phyloP scores from a whole-genome alignment of 1,140 invertebrate genomes.

The Spodoptera frugiperda region DNA sequence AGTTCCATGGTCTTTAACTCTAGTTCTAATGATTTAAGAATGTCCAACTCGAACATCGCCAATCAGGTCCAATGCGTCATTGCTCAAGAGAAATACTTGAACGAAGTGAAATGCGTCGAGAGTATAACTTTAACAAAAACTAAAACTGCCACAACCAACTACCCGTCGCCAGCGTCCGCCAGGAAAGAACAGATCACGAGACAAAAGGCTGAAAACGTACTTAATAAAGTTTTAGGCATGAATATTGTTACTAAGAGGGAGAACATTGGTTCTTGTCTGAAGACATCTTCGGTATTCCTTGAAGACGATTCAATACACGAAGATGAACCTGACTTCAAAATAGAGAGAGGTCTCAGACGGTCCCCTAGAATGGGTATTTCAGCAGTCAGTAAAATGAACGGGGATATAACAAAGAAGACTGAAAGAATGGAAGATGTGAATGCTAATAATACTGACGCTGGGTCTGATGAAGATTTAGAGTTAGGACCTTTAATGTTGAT shows the following conservation, averaged over 20 bases:
- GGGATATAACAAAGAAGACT: constrained; percentile 79
- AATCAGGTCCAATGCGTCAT: constrained; percentile 86
- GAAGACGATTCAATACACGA: constrained; percentile 80
- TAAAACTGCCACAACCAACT: constrained; percentile 64
- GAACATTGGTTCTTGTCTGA: constrained; percentile 77
- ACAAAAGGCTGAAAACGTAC: constrained; percentile 82
- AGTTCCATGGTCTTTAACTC: constrained; percentile 86
- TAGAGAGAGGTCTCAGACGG: constrained; percentile 77
- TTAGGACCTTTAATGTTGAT: constrained; percentile 88
- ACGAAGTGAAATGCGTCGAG: constrained; percentile 85
- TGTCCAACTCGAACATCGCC: constrained; percentile 81
- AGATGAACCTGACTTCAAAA: constrained; percentile 79
- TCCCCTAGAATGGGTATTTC: constrained; percentile 82
- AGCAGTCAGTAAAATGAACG: constrained; percentile 82
- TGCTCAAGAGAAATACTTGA: constrained; percentile 85
- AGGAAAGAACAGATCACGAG: constrained; percentile 80
- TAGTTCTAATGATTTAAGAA: constrained; percentile 83
- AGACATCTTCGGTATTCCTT: constrained; percentile 81
- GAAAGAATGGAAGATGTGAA: constrained; percentile 71
- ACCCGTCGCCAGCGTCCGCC: constrained; percentile 69
- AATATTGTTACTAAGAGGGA: constrained; percentile 82
- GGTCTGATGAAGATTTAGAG: constrained; percentile 85
- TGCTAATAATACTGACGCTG: constrained; percentile 72
- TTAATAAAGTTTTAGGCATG: constrained; percentile 83
- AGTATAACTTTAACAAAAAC: constrained; percentile 81